Conservation (phyloP, 2,797 vertebrate species). For the Tragelaphus eurycerus region DNA sequence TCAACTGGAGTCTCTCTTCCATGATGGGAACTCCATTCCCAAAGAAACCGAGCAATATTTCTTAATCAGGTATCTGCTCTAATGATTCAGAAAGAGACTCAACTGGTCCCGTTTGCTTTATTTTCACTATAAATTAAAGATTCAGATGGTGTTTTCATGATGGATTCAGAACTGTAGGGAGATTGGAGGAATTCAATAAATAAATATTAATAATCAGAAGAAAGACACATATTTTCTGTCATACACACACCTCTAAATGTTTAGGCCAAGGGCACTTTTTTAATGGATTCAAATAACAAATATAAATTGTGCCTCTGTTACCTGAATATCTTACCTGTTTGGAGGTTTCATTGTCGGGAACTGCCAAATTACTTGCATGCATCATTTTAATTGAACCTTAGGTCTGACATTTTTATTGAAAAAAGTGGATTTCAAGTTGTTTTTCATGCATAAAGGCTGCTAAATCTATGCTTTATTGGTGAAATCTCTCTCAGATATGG, state of each 20-base stretch:
- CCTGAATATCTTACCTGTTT: constrained; percentile 24
- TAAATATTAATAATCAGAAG: not conserved
- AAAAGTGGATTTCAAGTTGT: constrained; percentile 49
- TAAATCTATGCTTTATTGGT: not conserved
- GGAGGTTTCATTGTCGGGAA: constrained; percentile 37
- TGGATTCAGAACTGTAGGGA: not conserved
- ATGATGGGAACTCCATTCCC: not conserved
- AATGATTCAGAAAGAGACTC: not conserved
- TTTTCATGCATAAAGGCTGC: constrained; percentile 2
- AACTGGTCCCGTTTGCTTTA: not conserved
- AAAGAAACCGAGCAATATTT: not conserved
- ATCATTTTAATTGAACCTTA: constrained; percentile 67
- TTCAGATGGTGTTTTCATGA: not conserved
- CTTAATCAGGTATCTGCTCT: not conserved
- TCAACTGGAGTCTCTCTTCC: not conserved
- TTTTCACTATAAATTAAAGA: not conserved
- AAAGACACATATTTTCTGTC: not conserved
- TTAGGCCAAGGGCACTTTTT: not conserved
- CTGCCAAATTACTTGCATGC: constrained; percentile 21
- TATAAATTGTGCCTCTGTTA: not conserved
- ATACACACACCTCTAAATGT: not conserved
- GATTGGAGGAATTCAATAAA: not conserved
- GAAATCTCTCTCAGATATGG: not conserved
- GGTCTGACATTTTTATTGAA: constrained; percentile 39
- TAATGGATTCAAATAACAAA: constrained; percentile 39